phyloP scores from a whole-genome alignment of 2,888 invertebrate species.

The Baccha elongata region DNA sequence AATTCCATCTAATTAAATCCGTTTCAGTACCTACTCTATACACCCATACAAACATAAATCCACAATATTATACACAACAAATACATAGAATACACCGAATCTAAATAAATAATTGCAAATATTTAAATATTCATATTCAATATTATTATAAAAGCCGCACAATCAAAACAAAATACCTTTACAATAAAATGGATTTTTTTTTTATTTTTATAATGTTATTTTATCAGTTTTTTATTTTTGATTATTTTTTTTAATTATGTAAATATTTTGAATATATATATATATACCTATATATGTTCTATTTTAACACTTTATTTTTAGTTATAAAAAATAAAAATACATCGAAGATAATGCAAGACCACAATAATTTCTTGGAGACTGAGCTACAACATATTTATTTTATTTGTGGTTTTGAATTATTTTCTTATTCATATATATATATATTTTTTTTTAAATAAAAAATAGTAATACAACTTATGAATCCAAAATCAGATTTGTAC shows the following conservation, averaged over 20 bases:
- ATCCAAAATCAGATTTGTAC: slow-evolving; percentile 48
- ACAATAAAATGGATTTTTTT: slow-evolving; percentile 72
- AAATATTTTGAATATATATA: slow-evolving; percentile 69
- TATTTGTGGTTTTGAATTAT: slow-evolving; percentile 78
- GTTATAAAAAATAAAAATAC: slow-evolving; percentile 51
- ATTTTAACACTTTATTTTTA: slow-evolving; percentile 60
- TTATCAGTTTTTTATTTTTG: slow-evolving; percentile 65
- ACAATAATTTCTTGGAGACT: slow-evolving; percentile 82
- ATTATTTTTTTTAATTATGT: slow-evolving; percentile 55
- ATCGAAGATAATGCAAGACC: slow-evolving; percentile 74
- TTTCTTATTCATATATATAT: slow-evolving; percentile 54
- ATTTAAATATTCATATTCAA: slow-evolving; percentile 59
- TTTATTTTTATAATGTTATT: slow-evolving; percentile 58
- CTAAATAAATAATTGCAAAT: slow-evolving; percentile 54
- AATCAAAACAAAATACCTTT: slow-evolving; percentile 69
- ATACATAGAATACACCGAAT: slow-evolving; percentile 35
- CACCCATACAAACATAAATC: slow-evolving; percentile 39
- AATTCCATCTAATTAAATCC: slow-evolving; percentile 68
- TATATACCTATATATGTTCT: slow-evolving; percentile 36
- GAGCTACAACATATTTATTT: slow-evolving; percentile 82
- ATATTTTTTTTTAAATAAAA: slow-evolving; percentile 30
- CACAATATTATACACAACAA: slow-evolving; percentile 18
- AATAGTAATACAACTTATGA: slow-evolving; percentile 52
- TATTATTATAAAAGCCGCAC: slow-evolving; percentile 68
- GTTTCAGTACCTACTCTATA: slow-evolving; percentile 51